These are phyloP conservation scores for Scaptomyza cyrtandrae DNA, from an alignment of 2,888 invertebrate species.

Conservation along the genomic window DNA sequence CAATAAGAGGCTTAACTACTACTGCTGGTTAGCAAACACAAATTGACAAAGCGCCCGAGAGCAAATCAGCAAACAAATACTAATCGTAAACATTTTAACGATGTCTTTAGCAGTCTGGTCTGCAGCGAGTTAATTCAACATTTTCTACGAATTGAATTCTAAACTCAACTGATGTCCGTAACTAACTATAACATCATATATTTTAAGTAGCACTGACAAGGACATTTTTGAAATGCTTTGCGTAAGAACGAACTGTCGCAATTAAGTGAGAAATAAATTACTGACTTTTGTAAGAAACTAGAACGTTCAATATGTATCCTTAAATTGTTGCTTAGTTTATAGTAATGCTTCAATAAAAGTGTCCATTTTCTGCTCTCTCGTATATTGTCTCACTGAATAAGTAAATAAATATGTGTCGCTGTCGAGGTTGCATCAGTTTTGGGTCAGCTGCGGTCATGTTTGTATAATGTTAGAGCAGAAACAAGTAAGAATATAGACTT, in stretches of 20 bases:
- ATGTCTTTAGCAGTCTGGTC: background rate
- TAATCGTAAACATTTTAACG: slow-evolving; percentile 51
- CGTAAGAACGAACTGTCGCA: background rate
- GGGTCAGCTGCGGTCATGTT: slow-evolving; percentile 40
- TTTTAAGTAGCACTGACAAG: slow-evolving; percentile 4
- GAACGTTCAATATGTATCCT: slow-evolving; percentile 18
- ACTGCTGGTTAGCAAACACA: slow-evolving; percentile 47
- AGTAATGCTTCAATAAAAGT: slow-evolving; percentile 34
- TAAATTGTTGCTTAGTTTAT: slow-evolving; percentile 36
- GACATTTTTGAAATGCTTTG: slow-evolving; percentile 28
- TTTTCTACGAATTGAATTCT: slow-evolving; percentile 23
- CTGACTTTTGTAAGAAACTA: background rate
- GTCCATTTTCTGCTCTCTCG: slow-evolving; percentile 1
- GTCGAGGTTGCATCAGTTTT: slow-evolving; percentile 14
- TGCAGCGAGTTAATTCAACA: slow-evolving; percentile 3
- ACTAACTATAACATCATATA: background rate
- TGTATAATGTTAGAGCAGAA: slow-evolving; percentile 51
- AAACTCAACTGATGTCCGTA: slow-evolving; percentile 18
- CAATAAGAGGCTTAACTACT: slow-evolving; percentile 60
- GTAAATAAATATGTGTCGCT: slow-evolving; percentile 58
- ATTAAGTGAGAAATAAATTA: slow-evolving; percentile 4
- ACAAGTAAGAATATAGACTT: slow-evolving; percentile 24
- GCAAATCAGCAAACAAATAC: slow-evolving; percentile 58
- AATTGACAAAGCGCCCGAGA: slow-evolving; percentile 43
- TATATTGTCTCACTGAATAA: slow-evolving; percentile 47